phyloP scores from a whole-genome alignment of 2,888 invertebrate species.

The Chydorus sphaericus region DNA sequence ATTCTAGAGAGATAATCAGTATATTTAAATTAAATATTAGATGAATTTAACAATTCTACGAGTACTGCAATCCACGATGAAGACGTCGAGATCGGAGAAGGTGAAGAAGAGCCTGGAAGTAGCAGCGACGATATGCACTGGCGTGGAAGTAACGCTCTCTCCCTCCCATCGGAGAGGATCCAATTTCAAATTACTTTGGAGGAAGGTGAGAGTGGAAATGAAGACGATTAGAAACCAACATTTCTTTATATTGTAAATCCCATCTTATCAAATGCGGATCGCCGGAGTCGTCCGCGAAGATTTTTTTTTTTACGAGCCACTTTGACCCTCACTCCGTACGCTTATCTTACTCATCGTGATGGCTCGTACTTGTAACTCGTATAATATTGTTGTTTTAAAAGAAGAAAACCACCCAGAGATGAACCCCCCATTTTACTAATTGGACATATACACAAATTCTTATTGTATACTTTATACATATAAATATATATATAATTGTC shows the following conservation, averaged over 20 bases:
- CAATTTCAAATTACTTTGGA: constrained; percentile 55
- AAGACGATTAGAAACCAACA: constrained; percentile 9
- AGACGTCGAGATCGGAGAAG: background rate
- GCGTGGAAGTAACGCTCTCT: background rate
- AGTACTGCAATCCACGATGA: no score
- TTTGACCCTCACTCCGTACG: constrained; percentile 2
- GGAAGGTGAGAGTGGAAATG: constrained; percentile 47
- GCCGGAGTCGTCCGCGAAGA: background rate
- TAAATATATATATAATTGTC: background rate
- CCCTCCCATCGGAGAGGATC: constrained; percentile 34
- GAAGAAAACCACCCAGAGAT: background rate
- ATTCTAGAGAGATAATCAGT: no score
- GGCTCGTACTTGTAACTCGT: background rate
- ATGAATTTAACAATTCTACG: no score
- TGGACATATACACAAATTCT: background rate
- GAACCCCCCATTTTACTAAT: background rate
- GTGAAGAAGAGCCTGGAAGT: background rate
- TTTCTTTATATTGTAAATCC: background rate
- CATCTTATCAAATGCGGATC: background rate
- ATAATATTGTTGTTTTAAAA: background rate
- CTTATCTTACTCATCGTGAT: constrained; percentile 1
- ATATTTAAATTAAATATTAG: no score
- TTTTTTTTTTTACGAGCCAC: background rate
- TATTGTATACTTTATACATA: background rate
- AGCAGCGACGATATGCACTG: background rate